A percentile compares a stretch with the other conserved stretches of the same genome.
These are phyloP conservation scores for Conopomorpha cramerella DNA, from an alignment of 1,140 invertebrate genomes.

Conservation along the genomic window DNA sequence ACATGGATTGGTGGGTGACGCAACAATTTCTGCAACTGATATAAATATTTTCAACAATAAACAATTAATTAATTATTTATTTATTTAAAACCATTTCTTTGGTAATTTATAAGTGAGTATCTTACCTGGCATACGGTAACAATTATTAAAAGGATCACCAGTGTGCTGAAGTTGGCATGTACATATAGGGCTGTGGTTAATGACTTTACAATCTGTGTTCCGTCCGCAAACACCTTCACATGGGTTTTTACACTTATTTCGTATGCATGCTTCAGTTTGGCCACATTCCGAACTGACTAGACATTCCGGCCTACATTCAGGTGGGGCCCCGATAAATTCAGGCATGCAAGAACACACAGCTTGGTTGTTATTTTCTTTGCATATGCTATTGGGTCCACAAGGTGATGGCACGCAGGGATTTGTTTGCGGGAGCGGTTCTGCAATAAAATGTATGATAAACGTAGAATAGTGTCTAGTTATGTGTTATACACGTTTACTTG, in stretches of 20 bases:
- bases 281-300: conserved; percentile 57
- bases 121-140: conserved; percentile 39
- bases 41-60: no score
- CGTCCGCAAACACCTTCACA: conserved; percentile 64
- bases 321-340: conserved; percentile 54
- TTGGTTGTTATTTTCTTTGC: conserved; percentile 68
- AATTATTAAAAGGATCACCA: conserved; percentile 65
- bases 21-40: conserved; percentile 29
- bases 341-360: conserved; percentile 70
- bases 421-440: conserved; percentile 17
- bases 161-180: conserved; percentile 57
- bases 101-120: conserved; percentile 6
- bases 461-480: not conserved
- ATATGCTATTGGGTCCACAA: conserved; percentile 76
- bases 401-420: conserved; percentile 77
- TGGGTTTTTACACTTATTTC: conserved; percentile 61
- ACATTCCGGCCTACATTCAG: conserved; percentile 61
- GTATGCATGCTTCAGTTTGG: conserved; percentile 47
- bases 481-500: not conserved
- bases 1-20: conserved; percentile 62
- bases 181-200: conserved; percentile 62
- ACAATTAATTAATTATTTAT: no score
- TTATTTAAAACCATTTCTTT: no score
- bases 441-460: not conserved
- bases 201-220: conserved; percentile 62